Base-by-base conservation (phyloP, 1,140 invertebrate species). In the Caenorhabditis tropicalis region DNA sequence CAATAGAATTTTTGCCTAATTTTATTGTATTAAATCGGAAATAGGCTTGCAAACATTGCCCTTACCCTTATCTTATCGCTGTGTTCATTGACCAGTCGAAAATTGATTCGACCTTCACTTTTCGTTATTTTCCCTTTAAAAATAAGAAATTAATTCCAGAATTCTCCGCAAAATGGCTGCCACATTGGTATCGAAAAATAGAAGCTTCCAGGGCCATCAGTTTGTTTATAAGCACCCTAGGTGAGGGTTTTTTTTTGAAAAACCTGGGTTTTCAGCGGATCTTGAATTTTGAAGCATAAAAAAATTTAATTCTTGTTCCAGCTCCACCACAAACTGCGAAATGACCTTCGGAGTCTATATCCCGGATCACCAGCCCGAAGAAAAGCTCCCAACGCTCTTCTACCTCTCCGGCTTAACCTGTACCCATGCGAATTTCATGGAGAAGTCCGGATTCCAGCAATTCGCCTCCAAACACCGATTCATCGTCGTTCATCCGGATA, bases 351-450 rank as follows among this genome's bases (percentile, higher is more conserved):
- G 95, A 2, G 93, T 97, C 31, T 98, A 95, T 90, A 87, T 98
- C 49, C 97, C 96, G 80, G 94, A 95, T 0, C 93, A 95, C 89
- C 93, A 94, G 16, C 94, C 95, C 82, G 92, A 93, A 79, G 93
- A 93, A 19, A 94, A 94, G 88, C 92, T 95, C 29, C 96, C 96
- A 43, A 95, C 97, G 9, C 93, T 99, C 5, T 98, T 96, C 91
- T 99, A 95, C 93, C 92, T 99, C 0, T 98, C 97, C 65, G 93
- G 97, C 15, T 92, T 99, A 7, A 96, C 95, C 0, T 99, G 97
- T 91, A 97, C 94, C 33, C 97, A 99, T 91, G 94, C 96, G 89
- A 99, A 99, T 93, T 98, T 98, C 91, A 95, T 98, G 74, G 94
- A 95, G 79, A 99, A 99, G 93, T 94, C 96, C 70, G 97, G 96